A percentile compares a stretch with the other conserved stretches of the same genome.
Evolutionary conservation across 2,888 invertebrate species (phyloP).

Genomic region (Ophioninae sp.): DNA sequence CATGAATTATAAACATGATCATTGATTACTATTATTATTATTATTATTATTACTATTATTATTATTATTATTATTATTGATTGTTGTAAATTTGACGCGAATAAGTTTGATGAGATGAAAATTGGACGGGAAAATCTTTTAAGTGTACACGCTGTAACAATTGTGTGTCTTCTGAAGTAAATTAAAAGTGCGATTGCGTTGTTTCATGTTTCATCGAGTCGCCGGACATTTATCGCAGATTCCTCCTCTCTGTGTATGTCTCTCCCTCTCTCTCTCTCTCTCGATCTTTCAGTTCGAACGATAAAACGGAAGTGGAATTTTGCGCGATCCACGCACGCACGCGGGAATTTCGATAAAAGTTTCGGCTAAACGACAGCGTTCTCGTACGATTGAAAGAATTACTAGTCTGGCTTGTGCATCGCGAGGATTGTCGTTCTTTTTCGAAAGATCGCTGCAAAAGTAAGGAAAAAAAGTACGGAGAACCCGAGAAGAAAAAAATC

Average conservation of each 20-base stretch:
- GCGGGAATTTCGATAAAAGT: constrained; percentile 6
- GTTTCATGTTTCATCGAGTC: constrained; percentile 58
- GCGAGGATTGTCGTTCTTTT: neutral
- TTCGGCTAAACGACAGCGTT: neutral
- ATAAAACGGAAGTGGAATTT: constrained; percentile 11
- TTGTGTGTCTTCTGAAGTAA: constrained; percentile 28
- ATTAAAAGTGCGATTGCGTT: constrained; percentile 67
- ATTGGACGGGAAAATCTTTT: neutral
- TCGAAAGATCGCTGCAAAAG: constrained; percentile 3
- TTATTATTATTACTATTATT: constrained; percentile 2
- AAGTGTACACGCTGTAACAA: no score
- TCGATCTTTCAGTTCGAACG: constrained; percentile 23
- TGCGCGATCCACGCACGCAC: neutral
- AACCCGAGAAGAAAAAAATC: neutral
- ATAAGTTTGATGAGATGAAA: constrained; percentile 8
- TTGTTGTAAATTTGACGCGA: constrained; percentile 47
- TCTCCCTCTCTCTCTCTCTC: constrained; percentile 34
- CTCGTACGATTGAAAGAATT: neutral
- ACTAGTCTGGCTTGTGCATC: constrained; percentile 3
- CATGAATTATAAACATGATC: no score
- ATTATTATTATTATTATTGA: constrained; percentile 47
- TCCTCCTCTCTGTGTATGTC: constrained; percentile 37
- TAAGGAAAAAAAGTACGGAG: neutral
- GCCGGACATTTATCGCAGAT: constrained; percentile 48
- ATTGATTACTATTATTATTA: no score